Evolutionary conservation across 2,888 invertebrate genomes (phyloP), one percentile per base, ranked within the genome.

Genomic region (Boloria euphrosyne): DNA sequence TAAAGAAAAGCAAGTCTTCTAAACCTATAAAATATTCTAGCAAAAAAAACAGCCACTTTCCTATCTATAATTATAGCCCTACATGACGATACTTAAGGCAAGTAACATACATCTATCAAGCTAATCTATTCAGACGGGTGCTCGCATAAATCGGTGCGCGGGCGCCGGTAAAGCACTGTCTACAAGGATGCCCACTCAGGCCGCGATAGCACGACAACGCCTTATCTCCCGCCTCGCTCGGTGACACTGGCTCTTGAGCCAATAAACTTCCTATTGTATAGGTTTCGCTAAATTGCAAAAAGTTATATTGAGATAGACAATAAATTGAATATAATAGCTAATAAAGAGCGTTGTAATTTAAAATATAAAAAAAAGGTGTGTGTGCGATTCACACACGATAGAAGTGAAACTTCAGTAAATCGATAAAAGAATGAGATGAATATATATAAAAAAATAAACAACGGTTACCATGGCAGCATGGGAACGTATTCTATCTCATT

Each of bases 141-240:
- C 52, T 65, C 57, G 78, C 81, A 78, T 86, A 87, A 87, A 87
- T 85, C 80, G 78, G 74, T 71, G 74, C 74, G 75, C 80, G 72
- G 78, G 79, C 80, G 79, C 79, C 71, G 79, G 76, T 79, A 82
- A 80, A 80, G 79, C 77, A 80, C 74, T 73, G 75, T 81, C 75
- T 72, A 78, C 78, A 78, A 78, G 78, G 77, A 78, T 77, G 78
- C 75, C 78, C 78, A 78, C 78, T 78, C 77, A 77, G 73, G 68
- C 72, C 70, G 74, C 75, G 76, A 76, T 77, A 77, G 62, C 70
- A 68, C 70, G 74, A 76, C 73, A 80, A 67, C 66, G 72, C 65
- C 72, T 78, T 81, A 80, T 82, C 80, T 60, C 22, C 43, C 13
- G 43, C n/a, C 60, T 75, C 74, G 17, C 55, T 51, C 74, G 80